Percentiles rank a stretch among this genome's conserved stretches.
phyloP scores from a whole-genome alignment of 2,888 invertebrate genomes.

The Alentia gelatinosa region DNA sequence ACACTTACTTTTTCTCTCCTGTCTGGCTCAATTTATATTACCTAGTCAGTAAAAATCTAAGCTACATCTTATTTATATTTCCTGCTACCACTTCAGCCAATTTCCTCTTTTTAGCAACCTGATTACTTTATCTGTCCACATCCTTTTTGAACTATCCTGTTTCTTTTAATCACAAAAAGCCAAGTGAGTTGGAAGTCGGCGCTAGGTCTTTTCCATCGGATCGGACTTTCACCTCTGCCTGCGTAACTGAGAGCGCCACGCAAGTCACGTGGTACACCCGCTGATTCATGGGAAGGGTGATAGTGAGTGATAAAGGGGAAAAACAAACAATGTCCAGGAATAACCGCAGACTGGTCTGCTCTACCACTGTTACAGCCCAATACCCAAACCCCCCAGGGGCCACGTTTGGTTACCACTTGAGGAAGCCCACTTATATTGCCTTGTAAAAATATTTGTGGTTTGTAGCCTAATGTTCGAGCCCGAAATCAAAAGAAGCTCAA shows the following conservation, averaged over 20 bases:
- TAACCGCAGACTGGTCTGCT: neutral
- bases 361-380: neutral
- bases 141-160: too few relatives aligned
- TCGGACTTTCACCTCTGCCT: too few relatives aligned
- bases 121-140: too few relatives aligned
- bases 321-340: slow-evolving; percentile 5
- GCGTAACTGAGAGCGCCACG: neutral
- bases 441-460: neutral
- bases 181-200: too few relatives aligned
- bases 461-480: too few relatives aligned
- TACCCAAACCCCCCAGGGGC: neutral
- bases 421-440: neutral
- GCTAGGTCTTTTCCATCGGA: too few relatives aligned
- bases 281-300: neutral
- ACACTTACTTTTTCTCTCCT: too few relatives aligned
- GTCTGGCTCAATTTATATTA: too few relatives aligned
- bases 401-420: neutral
- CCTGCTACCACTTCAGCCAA: neutral
- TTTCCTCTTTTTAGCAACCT: neutral
- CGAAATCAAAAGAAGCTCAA: too few relatives aligned
- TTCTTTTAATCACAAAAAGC: too few relatives aligned
- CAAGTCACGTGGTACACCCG: neutral
- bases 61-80: neutral
- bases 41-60: too few relatives aligned
- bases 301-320: neutral